These are phyloP conservation scores for Delphinapterus leucas DNA, from an alignment of 2,113 vertebrate genomes.

Conservation along the genomic window DNA sequence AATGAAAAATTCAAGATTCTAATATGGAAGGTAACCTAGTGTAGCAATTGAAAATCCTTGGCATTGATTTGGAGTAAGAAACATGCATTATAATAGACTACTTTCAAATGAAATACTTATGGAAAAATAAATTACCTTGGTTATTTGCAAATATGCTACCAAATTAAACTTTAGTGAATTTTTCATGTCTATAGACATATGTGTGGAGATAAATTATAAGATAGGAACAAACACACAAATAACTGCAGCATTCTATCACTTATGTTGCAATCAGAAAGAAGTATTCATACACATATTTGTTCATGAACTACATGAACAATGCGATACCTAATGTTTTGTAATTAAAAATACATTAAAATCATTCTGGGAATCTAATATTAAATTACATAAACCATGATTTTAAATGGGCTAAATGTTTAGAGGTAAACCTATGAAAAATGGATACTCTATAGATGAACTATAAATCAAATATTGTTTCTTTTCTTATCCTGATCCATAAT, in stretches of 20 bases:
- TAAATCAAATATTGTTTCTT: neutral
- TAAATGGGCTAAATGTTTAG: neutral
- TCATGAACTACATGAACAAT: neutral
- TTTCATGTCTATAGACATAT: neutral
- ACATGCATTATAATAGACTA: neutral
- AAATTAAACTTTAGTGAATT: conserved; percentile 27
- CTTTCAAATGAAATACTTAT: conserved; percentile 15
- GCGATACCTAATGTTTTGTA: neutral
- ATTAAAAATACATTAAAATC: neutral
- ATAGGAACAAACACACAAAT: neutral
- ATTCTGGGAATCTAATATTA: neutral
- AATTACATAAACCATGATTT: neutral
- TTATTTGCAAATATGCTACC: neutral
- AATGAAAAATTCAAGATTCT: neutral
- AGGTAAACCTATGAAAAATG: neutral
- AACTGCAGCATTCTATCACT: neutral
- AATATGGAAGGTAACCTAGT: neutral
- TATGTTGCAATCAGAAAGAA: neutral
- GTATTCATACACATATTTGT: neutral
- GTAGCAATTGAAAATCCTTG: neutral
- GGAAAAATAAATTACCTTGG: neutral
- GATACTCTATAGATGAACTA: neutral
- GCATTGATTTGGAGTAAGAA: neutral
- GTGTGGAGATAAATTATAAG: neutral
- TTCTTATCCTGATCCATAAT: neutral